Evolutionary conservation across 2,888 invertebrate species (phyloP).

Genomic region (Erebia palarica): DNA sequence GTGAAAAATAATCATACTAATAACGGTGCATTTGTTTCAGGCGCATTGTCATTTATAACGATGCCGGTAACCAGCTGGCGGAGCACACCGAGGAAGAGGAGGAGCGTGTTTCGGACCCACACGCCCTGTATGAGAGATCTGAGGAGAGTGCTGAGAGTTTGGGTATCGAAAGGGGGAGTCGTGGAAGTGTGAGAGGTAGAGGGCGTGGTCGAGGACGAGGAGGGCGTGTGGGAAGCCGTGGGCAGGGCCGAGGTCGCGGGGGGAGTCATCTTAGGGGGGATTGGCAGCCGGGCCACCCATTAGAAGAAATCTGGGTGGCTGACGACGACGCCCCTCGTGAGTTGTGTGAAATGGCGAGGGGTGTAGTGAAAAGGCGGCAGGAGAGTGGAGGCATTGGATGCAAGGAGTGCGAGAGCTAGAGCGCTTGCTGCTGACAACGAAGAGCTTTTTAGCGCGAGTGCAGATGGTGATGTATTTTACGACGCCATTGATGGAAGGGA

Average conservation of each 20-base stretch:
- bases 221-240: not conserved
- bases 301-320: too few relatives aligned
- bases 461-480: not conserved
- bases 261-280: too few relatives aligned
- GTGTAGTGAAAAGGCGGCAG: constrained; percentile 1
- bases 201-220: constrained; percentile 1
- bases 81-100: too few relatives aligned
- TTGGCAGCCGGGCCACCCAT: too few relatives aligned
- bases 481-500: constrained; percentile 1
- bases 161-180: too few relatives aligned
- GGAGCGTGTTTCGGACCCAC: constrained; percentile 1
- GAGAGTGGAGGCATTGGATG: not conserved
- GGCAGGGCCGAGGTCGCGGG: too few relatives aligned
- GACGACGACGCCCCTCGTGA: too few relatives aligned
- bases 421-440: too few relatives aligned
- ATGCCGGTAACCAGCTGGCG: not conserved
- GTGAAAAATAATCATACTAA: constrained; percentile 4
- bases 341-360: not conserved
- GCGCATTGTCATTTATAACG: not conserved
- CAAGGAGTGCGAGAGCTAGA: not conserved
- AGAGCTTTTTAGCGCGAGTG: not conserved
- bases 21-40: constrained; percentile 4
- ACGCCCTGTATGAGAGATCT: not conserved
- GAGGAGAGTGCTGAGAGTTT: not conserved
- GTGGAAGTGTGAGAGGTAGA: not conserved